Evolutionary conservation across 2,888 invertebrate species (phyloP).

Genomic region (Chloromyia formosa): DNA sequence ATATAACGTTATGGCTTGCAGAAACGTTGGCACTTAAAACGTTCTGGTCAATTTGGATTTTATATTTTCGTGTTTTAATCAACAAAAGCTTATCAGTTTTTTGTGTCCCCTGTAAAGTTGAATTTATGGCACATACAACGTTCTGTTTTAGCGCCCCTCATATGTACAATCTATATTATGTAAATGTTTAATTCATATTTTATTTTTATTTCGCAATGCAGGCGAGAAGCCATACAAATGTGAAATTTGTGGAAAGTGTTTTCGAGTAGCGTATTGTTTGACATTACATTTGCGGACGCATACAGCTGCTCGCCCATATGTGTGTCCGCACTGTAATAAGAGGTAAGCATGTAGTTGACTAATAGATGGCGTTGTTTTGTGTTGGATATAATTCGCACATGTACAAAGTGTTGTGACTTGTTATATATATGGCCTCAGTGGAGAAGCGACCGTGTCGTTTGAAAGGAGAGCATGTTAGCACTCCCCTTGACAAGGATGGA

Average conservation of each 20-base stretch:
- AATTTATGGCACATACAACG: too few relatives aligned
- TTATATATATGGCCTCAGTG: not conserved
- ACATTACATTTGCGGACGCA: slow-evolving; percentile 83
- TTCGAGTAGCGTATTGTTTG: slow-evolving; percentile 81
- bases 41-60: too few relatives aligned
- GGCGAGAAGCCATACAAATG: slow-evolving; percentile 82
- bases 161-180: too few relatives aligned
- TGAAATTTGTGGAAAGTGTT: slow-evolving; percentile 81
- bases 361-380: slow-evolving; percentile 33
- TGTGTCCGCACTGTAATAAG: slow-evolving; percentile 76
- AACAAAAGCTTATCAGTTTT: too few relatives aligned
- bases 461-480: slow-evolving; percentile 98
- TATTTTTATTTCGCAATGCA: slow-evolving; percentile 53
- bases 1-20: too few relatives aligned
- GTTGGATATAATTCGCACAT: slow-evolving; percentile 18
- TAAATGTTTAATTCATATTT: too few relatives aligned
- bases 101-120: too few relatives aligned
- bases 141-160: too few relatives aligned
- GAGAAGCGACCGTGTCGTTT: slow-evolving; percentile 77
- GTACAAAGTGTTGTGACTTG: not conserved
- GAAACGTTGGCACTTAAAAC: too few relatives aligned
- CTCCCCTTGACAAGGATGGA: slow-evolving; percentile 98
- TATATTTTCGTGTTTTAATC: too few relatives aligned
- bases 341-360: slow-evolving; percentile 56
- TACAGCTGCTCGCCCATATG: slow-evolving; percentile 79